Conservation (phyloP, 2,113 vertebrate genomes). For the Parus major region DNA sequence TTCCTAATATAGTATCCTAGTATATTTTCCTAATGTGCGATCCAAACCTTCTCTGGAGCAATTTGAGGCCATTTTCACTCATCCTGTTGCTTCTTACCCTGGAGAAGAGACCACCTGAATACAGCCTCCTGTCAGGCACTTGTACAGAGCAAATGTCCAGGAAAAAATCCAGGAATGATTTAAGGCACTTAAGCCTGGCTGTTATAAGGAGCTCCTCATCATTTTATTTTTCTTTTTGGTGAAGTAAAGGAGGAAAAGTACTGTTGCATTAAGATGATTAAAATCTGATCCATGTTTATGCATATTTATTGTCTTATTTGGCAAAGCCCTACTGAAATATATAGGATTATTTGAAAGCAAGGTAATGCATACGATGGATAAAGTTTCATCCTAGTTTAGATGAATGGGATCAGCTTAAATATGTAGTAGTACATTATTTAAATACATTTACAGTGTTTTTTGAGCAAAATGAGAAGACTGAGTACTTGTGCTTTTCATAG, state of each 20-base stretch:
- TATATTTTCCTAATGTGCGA: neutral
- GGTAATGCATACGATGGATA: neutral
- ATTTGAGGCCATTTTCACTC: neutral
- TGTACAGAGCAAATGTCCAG: neutral
- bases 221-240: neutral
- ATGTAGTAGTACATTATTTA: neutral
- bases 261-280: neutral
- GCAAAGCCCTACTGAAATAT: neutral
- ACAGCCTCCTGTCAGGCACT: neutral
- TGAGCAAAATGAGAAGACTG: neutral
- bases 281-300: neutral
- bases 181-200: neutral
- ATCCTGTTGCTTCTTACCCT: neutral
- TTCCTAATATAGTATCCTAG: neutral
- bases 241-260: neutral
- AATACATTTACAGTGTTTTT: neutral
- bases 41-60: neutral
- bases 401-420: neutral
- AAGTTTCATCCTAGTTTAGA: neutral
- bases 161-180: neutral
- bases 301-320: neutral
- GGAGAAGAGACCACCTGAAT: neutral
- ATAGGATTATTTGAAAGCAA: neutral
- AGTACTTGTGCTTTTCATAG: neutral
- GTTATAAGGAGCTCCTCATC: neutral